Evolutionary conservation across 2,797 vertebrate species (phyloP), one percentile per base, ranked within the genome.

Genomic region (Arrhamphus sclerolepis): DNA sequence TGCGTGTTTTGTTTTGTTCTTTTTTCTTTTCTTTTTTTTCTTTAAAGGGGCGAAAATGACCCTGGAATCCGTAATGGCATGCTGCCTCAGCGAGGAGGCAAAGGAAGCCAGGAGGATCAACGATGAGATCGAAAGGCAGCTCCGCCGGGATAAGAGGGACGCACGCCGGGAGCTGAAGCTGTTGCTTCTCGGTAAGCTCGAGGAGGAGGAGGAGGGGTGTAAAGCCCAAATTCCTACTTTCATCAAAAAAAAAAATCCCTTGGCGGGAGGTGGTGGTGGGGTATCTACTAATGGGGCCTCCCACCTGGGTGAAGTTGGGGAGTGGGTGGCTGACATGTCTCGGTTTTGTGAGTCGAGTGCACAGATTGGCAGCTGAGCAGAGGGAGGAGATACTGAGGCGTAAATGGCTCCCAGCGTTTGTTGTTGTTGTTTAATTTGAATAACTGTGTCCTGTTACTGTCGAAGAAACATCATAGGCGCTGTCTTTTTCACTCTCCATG

Each of bases 61-160:
- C 91, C 87, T 97, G 93, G 95, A 97, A 87, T 96, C 96, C 94
- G 95, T 97, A 83, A 97, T 97, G 96, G 94, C 96, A 94, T 97
- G 96, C 88, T 97, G 96, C 94, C 94, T 97, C 89, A 97, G 94
- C 83, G 96, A 97, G 84, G 96, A 97, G 93, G 95, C 94, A 87
- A 97, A 97, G 82, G 95, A 97, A 92, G 95, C 95, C 59, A 80
- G 94, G 85, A 64, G 96, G 92, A 96, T 97, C 94, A 97, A 96
- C 94, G 95, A 95, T 85, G 96, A 97, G 93, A 97, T 96, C 85
- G 95, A 97, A 66, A 90, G 95, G 89, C 95, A 97, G 92, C 95
- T 96, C 76, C 94, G 95, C 81, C 91, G 95, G 89, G 95, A 96
- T 75, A 96, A 97, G 90, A 91, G 94, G 71, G 95, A 97, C 91